Evolutionary conservation across 2,797 vertebrate species (phyloP), one percentile per base, ranked within the genome.

Genomic region (Aerospiza tachiro): DNA sequence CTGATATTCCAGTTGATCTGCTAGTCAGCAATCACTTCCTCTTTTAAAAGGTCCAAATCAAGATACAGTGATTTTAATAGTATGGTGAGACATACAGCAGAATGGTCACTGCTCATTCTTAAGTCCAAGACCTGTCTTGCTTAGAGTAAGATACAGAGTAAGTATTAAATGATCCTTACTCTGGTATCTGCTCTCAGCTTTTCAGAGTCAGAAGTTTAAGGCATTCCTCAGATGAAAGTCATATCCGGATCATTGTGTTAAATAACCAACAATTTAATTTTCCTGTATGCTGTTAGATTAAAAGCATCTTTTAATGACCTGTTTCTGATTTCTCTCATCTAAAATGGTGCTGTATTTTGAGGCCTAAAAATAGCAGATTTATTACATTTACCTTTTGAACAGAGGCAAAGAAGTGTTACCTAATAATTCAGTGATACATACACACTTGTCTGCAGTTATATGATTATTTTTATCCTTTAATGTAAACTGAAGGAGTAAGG

Each of bases 401-500:
- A 71, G 78, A 87, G 90, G 68, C 95, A 93, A 93, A 95, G 72
- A 95, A 95, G 83, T 52, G 61, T 88, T 93, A 97, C 94, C 89
- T 96, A 94, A 97, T 96, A 96, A 97, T 74, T 96, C 86, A 96
- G 68, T 40, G 45, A 83, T 87, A 83, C 6, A 16, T 74, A 87
- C 31, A 78, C 50, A 62, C 35, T 95, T 89, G 78, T 94, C 89
- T 77, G 45, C 75, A 58, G 53, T 93, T 87, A 67, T 7, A 11
- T 78, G 88, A 89, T 80, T 89, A 82, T 87, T 95, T 91, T 95
- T 92, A 89, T 96, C 79, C 81, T 74, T 87, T 92, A 92, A 89
- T 58, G 22, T 96, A 97, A 97, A 97, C 82, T 89, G 79, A 94
- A 94, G 56, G 49, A 92, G 20, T 12, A 26, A 88, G 21, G 52